Base-by-base conservation (phyloP, 2,888 invertebrate genomes). In the Agrotis puta region DNA sequence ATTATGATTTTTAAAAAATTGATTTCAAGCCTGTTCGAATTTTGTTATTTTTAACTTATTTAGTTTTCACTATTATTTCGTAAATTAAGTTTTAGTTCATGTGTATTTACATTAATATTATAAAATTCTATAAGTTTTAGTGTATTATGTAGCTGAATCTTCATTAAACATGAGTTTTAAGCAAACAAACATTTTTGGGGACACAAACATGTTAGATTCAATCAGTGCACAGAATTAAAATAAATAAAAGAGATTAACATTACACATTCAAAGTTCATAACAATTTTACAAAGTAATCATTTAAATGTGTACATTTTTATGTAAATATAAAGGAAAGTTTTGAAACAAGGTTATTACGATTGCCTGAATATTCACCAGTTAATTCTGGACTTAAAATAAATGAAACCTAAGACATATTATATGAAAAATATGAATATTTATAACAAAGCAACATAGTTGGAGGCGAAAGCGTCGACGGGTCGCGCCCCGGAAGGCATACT, bases 401-500 rank as follows among this genome's bases (percentile, higher is more conserved):
- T 48, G 22, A 63, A 70, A 39, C 39, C 20, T 24, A 50, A 66
- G 53, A 27, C 45, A 45, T 58, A 33, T 58, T 5, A 45, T 53
- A 33, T 58, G 7, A 22, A 33, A n/a, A 39, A 65, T 51, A 56
- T 48, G 57, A 63, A 57, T 64, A 39, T 39, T 39, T 39, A 65
- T 62, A 70, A 80, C 85, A 83, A 79, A 70, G 84, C 82, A 77
- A 81, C 83, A 82, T 85, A 83, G 69, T 57, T 43, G 51, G 74
- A 78, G 84, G 86, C 74, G 86, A 87, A 88, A 88, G 89, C 91
- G 88, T 91, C 91, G 62, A 85, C 84, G 85, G 93, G 94, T 95
- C 95, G 85, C 89, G 94, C 92, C 89, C 95, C 94, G 95, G 95
- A 95, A 95, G 92, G 90, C 94, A 88, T 91, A 91, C 92, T 93